Base-by-base conservation (phyloP, 2,888 invertebrate species). In the Polymixis flavicincta region DNA sequence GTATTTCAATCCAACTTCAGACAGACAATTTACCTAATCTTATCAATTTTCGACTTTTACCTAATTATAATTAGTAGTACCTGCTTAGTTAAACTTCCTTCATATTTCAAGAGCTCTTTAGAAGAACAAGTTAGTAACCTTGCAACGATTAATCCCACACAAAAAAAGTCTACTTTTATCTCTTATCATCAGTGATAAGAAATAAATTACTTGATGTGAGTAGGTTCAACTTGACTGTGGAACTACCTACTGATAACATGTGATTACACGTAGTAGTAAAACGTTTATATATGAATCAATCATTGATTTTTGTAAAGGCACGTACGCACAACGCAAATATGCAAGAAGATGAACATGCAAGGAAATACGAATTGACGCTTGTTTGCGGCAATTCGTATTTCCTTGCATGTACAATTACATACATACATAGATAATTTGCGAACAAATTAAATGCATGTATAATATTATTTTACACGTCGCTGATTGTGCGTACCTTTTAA, bases 261-360 rank as follows among this genome's bases (percentile, higher is more conserved):
- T 66, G 64, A 77, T 77, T 71, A 83, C 25, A 50, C 17, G 64
- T 64, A 50, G 70, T 76, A 67, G 52, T 74, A 72, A 67, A 74
- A 32, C 61, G 60, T 65, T 76, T 71, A 61, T 70, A 65, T 52
- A 60, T 60, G 50, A 61, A 84, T 84, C 74, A 61, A 84, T 81
- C 78, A 71, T 70, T 67, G 52, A 4, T 61, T 76, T 50, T 50
- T 65, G 48, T 80, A 64, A 68, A 75, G 66, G 55, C 19, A 28
- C n/a, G 25, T 66, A 50, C 37, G 63, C 4, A 60, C 57, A 37
- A 19, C 6, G n/a, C 22, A 54, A 42, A 45, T 32, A 28, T 45
- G 17, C 17, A 48, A 50, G 19, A 55, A 54, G 17, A 45, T 50
- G 22, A 52, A 17, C 9, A 22, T 61, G 11, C 22, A 60, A 60